Evolutionary conservation across 2,797 vertebrate species (phyloP).

Genomic region (Bryconaethiops microstoma): DNA sequence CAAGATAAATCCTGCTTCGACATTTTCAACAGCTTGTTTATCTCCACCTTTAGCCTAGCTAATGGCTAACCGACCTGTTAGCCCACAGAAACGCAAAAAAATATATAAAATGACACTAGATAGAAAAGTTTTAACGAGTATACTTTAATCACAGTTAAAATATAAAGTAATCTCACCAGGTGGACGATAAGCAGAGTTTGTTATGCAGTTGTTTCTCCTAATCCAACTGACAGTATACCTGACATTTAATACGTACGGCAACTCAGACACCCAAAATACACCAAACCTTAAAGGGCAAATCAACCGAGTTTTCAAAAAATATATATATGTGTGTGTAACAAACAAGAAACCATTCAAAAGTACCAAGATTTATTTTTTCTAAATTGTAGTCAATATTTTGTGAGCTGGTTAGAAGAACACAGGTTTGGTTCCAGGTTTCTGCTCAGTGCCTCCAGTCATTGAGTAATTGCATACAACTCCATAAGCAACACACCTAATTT

Average conservation of each 20-base stretch:
- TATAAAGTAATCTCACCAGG: background rate
- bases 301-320: background rate
- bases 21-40: no score
- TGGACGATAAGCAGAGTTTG: background rate
- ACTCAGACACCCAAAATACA: background rate
- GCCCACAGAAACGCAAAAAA: background rate
- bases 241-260: conserved; percentile 24
- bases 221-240: conserved; percentile 23
- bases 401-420: no score
- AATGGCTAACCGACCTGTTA: background rate
- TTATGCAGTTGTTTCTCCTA: background rate
- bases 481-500: no score
- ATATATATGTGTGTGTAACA: no score
- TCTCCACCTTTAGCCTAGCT: background rate
- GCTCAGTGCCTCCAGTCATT: no score
- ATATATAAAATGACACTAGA: background rate
- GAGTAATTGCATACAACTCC: no score
- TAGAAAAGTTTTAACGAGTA: background rate
- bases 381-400: no score
- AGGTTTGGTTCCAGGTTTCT: no score
- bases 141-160: background rate
- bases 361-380: no score
- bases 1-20: no score
- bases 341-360: no score
- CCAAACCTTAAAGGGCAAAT: background rate